A percentile compares a stretch with the other conserved stretches of the same genome.
phyloP scores from a whole-genome alignment of 2,888 invertebrate genomes.

The Nebria salina region DNA sequence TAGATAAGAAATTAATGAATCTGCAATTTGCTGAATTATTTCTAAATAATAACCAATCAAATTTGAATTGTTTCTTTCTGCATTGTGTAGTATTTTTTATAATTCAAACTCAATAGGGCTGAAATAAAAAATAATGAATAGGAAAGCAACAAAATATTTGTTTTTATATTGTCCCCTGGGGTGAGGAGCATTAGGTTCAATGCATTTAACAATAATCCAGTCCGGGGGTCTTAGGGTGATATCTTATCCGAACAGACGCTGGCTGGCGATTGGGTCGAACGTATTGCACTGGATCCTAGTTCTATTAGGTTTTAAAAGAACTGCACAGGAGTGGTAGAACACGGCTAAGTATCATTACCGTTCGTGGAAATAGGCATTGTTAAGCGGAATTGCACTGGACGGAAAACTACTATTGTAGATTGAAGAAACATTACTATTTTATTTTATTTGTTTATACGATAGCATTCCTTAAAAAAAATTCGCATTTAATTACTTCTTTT shows the following conservation, averaged over 20 bases:
- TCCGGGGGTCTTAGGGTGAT: constrained; percentile 13
- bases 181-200: constrained; percentile 19
- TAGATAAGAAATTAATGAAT: no score
- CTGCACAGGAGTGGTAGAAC: not conserved
- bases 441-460: no score
- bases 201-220: constrained; percentile 35
- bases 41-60: no score
- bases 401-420: no score
- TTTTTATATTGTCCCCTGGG: not conserved
- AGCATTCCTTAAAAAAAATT: no score
- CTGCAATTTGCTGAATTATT: no score
- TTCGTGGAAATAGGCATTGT: not conserved
- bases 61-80: no score
- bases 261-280: not conserved
- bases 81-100: no score
- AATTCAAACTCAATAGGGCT: no score
- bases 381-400: not conserved
- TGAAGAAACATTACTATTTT: no score
- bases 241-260: constrained; percentile 25
- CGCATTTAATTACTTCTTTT: no score
- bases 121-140: no score
- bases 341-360: not conserved
- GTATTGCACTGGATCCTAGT: not conserved
- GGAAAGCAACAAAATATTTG: not conserved
- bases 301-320: not conserved